phyloP scores from a whole-genome alignment of 2,113 vertebrate genomes.

The Machaerirhynchus nigripectus region DNA sequence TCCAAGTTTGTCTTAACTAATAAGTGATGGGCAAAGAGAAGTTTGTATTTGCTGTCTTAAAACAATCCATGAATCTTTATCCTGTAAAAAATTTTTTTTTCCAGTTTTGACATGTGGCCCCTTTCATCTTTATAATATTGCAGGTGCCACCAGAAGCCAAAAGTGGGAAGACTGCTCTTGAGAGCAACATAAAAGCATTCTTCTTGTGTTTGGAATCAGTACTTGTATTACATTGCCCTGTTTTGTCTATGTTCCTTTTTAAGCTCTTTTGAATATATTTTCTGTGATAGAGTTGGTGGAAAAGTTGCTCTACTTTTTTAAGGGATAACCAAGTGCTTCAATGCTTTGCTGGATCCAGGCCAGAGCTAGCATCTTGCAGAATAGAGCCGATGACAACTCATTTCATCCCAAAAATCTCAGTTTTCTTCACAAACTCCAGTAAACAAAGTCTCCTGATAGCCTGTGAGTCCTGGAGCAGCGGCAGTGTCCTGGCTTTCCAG shows the following conservation, averaged over 20 bases:
- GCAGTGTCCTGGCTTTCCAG: neutral
- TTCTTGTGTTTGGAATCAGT: neutral
- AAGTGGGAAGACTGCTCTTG: neutral
- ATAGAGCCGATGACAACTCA: constrained; percentile 8
- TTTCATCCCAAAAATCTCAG: constrained; percentile 18
- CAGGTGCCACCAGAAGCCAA: neutral
- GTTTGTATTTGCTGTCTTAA: constrained; percentile 6
- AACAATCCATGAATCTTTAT: neutral
- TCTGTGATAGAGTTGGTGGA: neutral
- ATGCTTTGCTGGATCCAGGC: constrained; percentile 28
- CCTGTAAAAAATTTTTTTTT: neutral
- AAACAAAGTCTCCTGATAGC: constrained; percentile 17
- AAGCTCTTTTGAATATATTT: neutral
- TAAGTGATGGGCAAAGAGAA: constrained; percentile 6
- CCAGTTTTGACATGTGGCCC: neutral
- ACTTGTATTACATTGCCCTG: neutral
- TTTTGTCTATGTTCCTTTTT: neutral
- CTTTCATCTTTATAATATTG: neutral
- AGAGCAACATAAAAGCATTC: neutral
- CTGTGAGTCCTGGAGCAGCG: neutral
- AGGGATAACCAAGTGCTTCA: neutral
- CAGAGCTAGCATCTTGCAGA: constrained; percentile 33
- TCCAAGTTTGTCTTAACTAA: constrained; percentile 4
- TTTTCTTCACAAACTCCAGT: neutral
- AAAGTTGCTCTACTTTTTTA: neutral